Conservation (phyloP, 2,888 invertebrate genomes). For the Pristionchus exspectatus region DNA sequence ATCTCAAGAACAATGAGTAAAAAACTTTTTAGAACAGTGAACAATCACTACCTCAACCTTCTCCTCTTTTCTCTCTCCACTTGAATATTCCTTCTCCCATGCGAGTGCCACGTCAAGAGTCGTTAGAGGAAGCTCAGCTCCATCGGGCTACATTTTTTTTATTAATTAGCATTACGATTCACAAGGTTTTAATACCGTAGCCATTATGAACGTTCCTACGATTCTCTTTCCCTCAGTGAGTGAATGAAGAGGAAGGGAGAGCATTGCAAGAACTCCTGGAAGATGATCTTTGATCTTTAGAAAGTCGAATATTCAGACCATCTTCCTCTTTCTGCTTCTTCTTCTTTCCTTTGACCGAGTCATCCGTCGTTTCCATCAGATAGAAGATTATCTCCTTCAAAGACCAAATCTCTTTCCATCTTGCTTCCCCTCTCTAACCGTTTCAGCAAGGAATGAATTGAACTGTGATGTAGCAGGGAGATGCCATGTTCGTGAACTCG, state of each 20-base stretch:
- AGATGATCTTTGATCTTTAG: background rate
- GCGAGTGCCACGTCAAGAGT: constrained; percentile 39
- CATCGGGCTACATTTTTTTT: constrained; percentile 28
- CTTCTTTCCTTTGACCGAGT: background rate
- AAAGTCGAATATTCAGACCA: background rate
- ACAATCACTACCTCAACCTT: background rate
- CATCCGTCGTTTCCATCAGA: constrained; percentile 59
- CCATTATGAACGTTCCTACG: constrained; percentile 27
- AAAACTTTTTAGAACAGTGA: no score
- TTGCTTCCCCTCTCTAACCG: background rate
- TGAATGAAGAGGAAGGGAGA: constrained; percentile 47
- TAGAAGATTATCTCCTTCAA: constrained; percentile 68
- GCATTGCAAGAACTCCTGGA: constrained; percentile 25
- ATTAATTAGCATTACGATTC: no score
- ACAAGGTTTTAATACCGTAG: background rate
- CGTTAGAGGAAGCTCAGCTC: background rate
- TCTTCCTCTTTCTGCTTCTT: constrained; percentile 54
- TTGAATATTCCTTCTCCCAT: constrained; percentile 28
- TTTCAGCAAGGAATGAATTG: constrained; percentile 4
- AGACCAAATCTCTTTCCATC: background rate
- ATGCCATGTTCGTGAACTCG: constrained; percentile 44
- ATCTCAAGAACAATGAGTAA: background rate
- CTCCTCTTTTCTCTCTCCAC: background rate
- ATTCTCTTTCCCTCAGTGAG: constrained; percentile 42
- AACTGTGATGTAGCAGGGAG: constrained; percentile 50